Base-by-base conservation (phyloP, 2,113 vertebrate species). In the Alexandromys fortis region DNA sequence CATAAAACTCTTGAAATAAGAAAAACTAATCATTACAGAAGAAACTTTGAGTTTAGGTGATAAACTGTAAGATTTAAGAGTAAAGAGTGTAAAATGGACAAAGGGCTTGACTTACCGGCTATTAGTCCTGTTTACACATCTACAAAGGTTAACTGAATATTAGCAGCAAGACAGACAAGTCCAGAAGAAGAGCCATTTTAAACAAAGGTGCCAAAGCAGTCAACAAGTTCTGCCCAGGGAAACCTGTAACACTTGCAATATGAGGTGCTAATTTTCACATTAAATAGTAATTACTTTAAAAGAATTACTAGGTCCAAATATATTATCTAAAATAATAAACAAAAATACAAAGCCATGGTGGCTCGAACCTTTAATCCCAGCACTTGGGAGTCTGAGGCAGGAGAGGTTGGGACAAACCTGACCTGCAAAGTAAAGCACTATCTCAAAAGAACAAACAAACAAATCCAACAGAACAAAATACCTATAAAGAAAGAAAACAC, bases 51-150 rank as follows among this genome's bases (percentile, higher is more conserved):
- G 83, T 91, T 85, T 78, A 83, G 85, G 82, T 52, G 49, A 70
- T 47, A 73, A 65, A 52, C 45, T 65, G 14, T 75, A 81, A 95
- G n/a, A 52, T 67, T 95, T 61, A 95, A 86, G 90, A 26, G n/a
- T 35, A 45, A 90, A 75, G 17, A 61, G 81, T 16, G 77, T 61
- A 24, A 93, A 86, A 35, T 33, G 45, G 7, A 1, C 22, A 87
- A 95, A 73, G 47, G 42, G 58, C 30, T 92, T 76, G 16, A 63
- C 28, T 45, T 79, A 81, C n/a, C 79, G 55, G 22, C 52, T 68
- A 67, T 94, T 58, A 75, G 61, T 30, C 75, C 42, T 86, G 10
- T 33, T 28, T 75, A 86, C 49, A 75, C 63, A 73, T 61, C 21
- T 79, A 79, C 2, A 58, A 30, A 91, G 61, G 45, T 7, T 17